Evolutionary conservation across 2,888 invertebrate species (phyloP), one percentile per base, ranked within the genome.

Genomic region (Aromia moschata): DNA sequence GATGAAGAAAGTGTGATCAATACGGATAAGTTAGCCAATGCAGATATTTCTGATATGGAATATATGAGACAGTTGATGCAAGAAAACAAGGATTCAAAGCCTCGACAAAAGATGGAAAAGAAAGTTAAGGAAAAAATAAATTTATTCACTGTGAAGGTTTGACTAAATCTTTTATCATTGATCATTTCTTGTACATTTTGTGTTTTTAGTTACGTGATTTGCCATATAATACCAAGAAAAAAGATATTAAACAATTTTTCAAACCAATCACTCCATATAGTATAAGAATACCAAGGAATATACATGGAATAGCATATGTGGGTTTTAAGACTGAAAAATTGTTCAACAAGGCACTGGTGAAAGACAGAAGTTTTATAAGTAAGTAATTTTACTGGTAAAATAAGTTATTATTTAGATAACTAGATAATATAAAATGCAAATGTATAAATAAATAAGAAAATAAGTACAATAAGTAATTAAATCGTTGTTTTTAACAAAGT

Each of bases 281-380:
- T 2, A 89, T 97, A 55, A 84, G 94, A 61, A 80, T 95, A 38
- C 94, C 95, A 0, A 78, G 84, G n/a, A 84, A 89, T 69, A 83
- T 90, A 1, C 88, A 90, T 74, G 94, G 95, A 3, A 91, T 96
- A 72, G 96, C 94, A 36, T 96, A 90, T 82, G 91, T 93, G n/a
- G 94, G 94, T 1, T 96, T 97, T 73, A 88, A 90, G 78, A 89
- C 88, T 2, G 92, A 95, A 74, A 89, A 87, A 62, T 90, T 92
- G 65, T 84, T 91, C 73, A 89, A 89, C 20, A 89, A 91, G 73
- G 96, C 93, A 1, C 82, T 96, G 68, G 82, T 85, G 45, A 95
- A 94, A 79, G 87, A 95, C 76, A 93, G 91, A 81, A 90, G 93
- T 74, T 94, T 95, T 77, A 84, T 96, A 72, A 89, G 92, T 91